Base-by-base conservation (phyloP, 2,113 vertebrate species). In the Pollachius pollachius region DNA sequence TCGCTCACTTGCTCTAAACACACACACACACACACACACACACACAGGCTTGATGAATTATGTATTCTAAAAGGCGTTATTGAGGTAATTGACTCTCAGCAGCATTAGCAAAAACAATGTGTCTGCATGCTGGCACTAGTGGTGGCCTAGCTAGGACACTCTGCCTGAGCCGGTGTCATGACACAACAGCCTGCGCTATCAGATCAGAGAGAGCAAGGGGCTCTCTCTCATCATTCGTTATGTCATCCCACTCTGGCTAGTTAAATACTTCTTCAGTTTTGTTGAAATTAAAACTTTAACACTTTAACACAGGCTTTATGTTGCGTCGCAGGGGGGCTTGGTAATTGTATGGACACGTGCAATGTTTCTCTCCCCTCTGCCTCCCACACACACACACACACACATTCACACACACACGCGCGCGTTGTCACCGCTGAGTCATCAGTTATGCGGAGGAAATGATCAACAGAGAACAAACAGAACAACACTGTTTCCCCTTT, bases 1-100 rank as follows among this genome's bases (percentile, higher is more conserved):
- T 9, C 52, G 12, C 48, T 25, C 23, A 54, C 25, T 5, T 15
- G 67, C 5, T 60, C 23, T 56, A 68, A 70, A 52, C 18, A 61
- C 59, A 21, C 59, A 61, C 52, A 25, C 61, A 30, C 25, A 8
- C 63, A 27, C 61, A 69, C 71, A 66, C n/a, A 65, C 30, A 65
- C 63, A 65, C 74, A 67, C 64, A 34, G 6, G 25, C 62, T 71
- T 60, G 19, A 85, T 87, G 74, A 87, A 85, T 78, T 78, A 87
- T 78, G 71, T 71, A 81, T 81, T 79, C 65, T 34, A 4, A 34
- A 4, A 65, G 65, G 65, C 69, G 56, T 67, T 67, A 62, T 52
- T 34, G 64, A 71, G 34, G 67, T 72, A 85, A 84, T 57, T 70
- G 77, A 85, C 76, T 74, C 60, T n/a, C 11, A 0, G 30, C 30